These are phyloP conservation scores for Desmophyllum pertusum DNA, from an alignment of 92 coral and sea anemone genomes.

Conservation along the genomic window DNA sequence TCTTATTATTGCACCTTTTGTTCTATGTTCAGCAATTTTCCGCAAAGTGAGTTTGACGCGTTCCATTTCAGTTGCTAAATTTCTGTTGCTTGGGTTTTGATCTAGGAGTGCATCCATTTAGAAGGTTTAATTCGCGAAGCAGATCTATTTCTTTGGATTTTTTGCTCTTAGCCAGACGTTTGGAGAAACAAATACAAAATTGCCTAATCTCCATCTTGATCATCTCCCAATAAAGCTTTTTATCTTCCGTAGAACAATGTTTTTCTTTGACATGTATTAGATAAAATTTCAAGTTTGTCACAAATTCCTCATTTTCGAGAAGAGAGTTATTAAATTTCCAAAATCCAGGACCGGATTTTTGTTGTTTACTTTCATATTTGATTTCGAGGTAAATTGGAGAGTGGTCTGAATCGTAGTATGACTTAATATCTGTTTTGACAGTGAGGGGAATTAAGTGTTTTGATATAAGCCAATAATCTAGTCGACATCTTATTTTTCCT, in stretches of 20 bases:
- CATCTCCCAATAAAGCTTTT: conserved; percentile 28
- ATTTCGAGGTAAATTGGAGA: conserved; percentile 12
- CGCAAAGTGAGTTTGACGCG: conserved; percentile 12
- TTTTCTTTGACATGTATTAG: conserved; percentile 25
- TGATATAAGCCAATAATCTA: conserved; percentile 46
- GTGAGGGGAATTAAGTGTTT: conserved; percentile 12
- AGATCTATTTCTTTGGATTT: conserved; percentile 15
- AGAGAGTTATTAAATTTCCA: conserved; percentile 55
- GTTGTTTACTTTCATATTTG: background rate
- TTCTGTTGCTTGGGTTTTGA: conserved; percentile 14
- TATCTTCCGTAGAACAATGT: conserved; percentile 16
- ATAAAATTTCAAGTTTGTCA: conserved; percentile 12
- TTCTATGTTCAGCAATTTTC: conserved; percentile 25
- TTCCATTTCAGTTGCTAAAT: background rate
- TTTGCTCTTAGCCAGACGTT: background rate
- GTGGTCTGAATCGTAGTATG: conserved; percentile 47
- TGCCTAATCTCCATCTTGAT: conserved; percentile 37
- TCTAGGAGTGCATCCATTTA: conserved; percentile 12
- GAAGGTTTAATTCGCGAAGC: conserved; percentile 16
- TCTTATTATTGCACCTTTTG: conserved; percentile 40
- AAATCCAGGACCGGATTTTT: conserved; percentile 43
- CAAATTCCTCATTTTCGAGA: conserved; percentile 35
- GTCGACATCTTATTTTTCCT: conserved; percentile 21
- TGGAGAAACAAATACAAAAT: conserved; percentile 17
- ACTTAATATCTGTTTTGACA: conserved; percentile 19